A percentile compares a stretch with the other conserved stretches of the same genome.
Conservation (phyloP, 2,888 invertebrate genomes). For the Cephus sareptanus region DNA sequence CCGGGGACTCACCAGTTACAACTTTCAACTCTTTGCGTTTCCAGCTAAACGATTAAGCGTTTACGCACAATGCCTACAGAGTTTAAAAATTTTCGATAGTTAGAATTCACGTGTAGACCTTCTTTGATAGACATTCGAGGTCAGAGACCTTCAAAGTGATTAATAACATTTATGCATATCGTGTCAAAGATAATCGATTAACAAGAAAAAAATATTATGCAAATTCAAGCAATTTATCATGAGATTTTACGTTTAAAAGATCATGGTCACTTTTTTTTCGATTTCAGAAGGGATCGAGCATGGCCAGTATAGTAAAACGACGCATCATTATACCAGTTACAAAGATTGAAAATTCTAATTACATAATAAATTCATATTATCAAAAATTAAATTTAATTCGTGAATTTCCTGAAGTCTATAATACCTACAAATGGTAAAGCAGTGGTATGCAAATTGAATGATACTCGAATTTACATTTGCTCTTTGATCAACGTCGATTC, state of each 20-base stretch:
- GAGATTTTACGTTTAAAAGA: background rate
- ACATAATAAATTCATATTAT: background rate
- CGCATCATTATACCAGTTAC: background rate
- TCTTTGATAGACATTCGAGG: background rate
- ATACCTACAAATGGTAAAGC: background rate
- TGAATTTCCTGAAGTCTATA: background rate
- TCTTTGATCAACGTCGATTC: background rate
- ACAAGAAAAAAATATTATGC: background rate
- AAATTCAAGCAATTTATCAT: background rate
- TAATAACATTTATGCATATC: background rate
- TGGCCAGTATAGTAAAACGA: background rate
- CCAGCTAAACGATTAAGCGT: background rate
- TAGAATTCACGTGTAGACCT: background rate
- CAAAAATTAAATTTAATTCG: background rate
- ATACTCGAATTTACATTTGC: background rate
- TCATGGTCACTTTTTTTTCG: background rate
- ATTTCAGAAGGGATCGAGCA: background rate
- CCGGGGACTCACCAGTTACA: background rate
- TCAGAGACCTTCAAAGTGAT: background rate
- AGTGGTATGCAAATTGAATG: background rate
- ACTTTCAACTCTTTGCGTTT: background rate
- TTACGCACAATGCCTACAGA: background rate
- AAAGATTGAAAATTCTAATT: background rate
- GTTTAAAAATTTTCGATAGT: background rate
- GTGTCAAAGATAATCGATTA: background rate